Evolutionary conservation across 2,113 vertebrate species (phyloP), one percentile per base, ranked within the genome.

Genomic region (Jaculus jaculus): DNA sequence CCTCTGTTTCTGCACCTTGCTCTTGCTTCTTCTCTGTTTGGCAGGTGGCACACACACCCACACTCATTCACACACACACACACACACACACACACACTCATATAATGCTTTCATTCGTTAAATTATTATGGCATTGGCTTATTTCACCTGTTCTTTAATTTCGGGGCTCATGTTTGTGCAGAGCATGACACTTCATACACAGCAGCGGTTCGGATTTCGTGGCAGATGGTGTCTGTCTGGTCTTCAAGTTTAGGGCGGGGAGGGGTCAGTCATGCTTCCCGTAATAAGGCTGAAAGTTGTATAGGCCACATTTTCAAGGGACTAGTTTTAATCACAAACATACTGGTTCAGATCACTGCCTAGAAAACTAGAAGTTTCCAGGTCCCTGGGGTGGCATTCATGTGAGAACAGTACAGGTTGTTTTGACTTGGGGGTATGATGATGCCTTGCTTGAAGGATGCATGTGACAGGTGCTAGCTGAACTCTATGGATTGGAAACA

Each of bases 81-180:
- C 54, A 54, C 54, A 10, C 54, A 12, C 34, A 28, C 1, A 23
- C 4, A 3, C 54, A 54, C 54, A 10, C 54, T n/a, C n/a, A n/a
- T n/a, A n/a, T n/a, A n/a, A 12, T 7, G 34, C 17, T 68, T 47
- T 63, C 12, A n/a, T 6, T 72, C 47, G 24, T 0, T 2, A 24
- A 32, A 2, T 4, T 4, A 0, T 0, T 15, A 3, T 6, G 5
- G 13, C 5, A 1, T 7, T 4, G 21, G 2, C 51, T 42, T 75
- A 3, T 6, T 28, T 17, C 60, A 5, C 8, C 7, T 11, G 13
- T 37, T 24, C 80, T 60, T 79, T 66, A 61, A 54, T 58, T 23
- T 54, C 39, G 80, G 89, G 34, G 61, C 16, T 28, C 37, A 15
- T 2, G 75, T 1, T 1, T 11, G 6, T 37, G 24, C 0, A 1